These are phyloP conservation scores for Leucophenga maculata DNA, from an alignment of 2,888 invertebrate species.

Conservation along the genomic window DNA sequence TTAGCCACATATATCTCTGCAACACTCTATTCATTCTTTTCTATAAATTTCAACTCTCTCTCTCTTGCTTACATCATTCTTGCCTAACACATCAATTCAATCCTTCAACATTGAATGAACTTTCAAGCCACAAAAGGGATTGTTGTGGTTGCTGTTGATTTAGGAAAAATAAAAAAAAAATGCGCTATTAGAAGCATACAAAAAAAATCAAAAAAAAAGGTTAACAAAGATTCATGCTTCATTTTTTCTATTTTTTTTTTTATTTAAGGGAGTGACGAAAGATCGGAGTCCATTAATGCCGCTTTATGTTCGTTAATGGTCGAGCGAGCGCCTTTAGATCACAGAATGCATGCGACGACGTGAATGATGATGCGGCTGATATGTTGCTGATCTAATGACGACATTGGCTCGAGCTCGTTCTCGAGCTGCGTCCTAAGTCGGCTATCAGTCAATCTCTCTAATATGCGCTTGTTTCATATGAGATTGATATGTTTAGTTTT, in stretches of 20 bases:
- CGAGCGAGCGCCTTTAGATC: conserved; percentile 37
- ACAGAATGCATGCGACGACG: conserved; percentile 24
- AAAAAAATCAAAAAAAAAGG: conserved; percentile 19
- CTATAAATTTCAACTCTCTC: too few species aligned
- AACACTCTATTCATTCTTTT: too few species aligned
- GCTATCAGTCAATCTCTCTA: not conserved
- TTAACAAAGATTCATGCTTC: conserved; percentile 45
- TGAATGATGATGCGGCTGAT: too few species aligned
- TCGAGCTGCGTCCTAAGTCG: not conserved
- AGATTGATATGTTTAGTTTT: too few species aligned
- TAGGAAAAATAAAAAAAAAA: too few species aligned
- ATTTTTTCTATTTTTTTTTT: conserved; percentile 28
- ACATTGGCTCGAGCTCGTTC: not conserved
- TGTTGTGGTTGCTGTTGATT: conserved; percentile 30
- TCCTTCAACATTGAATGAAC: too few species aligned
- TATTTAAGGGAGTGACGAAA: conserved; percentile 60
- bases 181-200: not conserved
- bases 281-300: conserved; percentile 63
- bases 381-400: not conserved
- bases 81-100: too few species aligned
- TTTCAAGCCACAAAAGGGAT: not conserved
- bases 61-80: too few species aligned
- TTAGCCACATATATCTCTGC: too few species aligned
- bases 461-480: too few species aligned
- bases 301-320: conserved; percentile 61